A percentile compares a stretch with the other conserved stretches of the same genome.
phyloP scores from a whole-genome alignment of 2,797 vertebrate species.

The Luscinia luscinia region DNA sequence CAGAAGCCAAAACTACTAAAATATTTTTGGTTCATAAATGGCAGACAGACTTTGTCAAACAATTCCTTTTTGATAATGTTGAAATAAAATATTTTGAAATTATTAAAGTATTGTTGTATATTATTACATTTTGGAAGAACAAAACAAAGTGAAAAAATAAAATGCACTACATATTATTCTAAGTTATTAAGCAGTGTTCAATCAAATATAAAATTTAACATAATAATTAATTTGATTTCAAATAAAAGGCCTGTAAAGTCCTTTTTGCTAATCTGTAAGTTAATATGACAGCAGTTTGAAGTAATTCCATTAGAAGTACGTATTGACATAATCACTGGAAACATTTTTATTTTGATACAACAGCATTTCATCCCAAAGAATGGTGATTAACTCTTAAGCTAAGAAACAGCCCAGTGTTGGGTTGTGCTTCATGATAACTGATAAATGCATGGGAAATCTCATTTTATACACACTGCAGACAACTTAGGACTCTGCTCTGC shows the following conservation, averaged over 20 bases:
- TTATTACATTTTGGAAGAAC: not conserved
- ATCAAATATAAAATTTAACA: not conserved
- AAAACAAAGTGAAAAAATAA: not conserved
- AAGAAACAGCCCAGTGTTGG: not conserved
- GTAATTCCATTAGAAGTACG: not conserved
- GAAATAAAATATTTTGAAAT: not conserved
- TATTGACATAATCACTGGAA: not conserved
- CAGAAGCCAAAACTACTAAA: not conserved
- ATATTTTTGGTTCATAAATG: not conserved
- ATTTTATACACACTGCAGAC: not conserved
- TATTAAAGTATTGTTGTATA: not conserved
- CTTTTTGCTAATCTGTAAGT: not conserved
- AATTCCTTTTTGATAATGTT: not conserved
- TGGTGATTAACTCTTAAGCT: not conserved
- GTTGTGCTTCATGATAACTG: not conserved
- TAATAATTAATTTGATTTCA: not conserved
- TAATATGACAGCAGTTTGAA: not conserved
- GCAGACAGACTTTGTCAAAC: not conserved
- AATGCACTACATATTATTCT: not conserved
- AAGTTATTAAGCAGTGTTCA: not conserved
- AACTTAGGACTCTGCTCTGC: not conserved
- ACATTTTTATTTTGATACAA: not conserved
- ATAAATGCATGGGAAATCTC: conserved; percentile 3
- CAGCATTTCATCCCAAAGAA: not conserved
- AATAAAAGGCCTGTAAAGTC: not conserved